Percentiles rank a stretch among this genome's conserved stretches.
phyloP scores from a whole-genome alignment of 1,140 invertebrate genomes.

The Eupeodes corollae region DNA sequence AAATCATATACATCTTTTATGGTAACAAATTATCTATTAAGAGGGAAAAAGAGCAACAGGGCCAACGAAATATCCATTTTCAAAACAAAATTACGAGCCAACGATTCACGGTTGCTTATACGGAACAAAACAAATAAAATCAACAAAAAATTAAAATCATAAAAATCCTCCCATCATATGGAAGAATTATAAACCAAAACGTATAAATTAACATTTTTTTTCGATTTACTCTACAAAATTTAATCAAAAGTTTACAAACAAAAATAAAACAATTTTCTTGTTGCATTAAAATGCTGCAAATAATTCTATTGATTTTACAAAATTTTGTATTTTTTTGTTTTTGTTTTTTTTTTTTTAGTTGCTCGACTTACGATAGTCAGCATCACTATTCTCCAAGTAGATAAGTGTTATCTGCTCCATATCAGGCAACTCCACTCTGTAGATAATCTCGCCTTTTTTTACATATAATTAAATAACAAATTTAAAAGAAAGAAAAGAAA shows the following conservation, averaged over 20 bases:
- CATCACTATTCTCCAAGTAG: conserved; percentile 69
- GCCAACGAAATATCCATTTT: no score
- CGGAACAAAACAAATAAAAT: no score
- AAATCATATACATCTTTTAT: no score
- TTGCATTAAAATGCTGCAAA: conserved; percentile 45
- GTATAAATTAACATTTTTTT: no score
- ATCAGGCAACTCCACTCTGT: conserved; percentile 77
- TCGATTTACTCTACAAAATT: background rate
- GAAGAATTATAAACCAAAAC: no score
- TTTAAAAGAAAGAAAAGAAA: background rate
- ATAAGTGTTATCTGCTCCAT: conserved; percentile 81
- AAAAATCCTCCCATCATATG: no score
- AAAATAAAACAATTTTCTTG: background rate
- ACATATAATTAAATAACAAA: background rate
- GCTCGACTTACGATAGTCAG: conserved; percentile 55
- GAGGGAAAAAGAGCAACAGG: no score
- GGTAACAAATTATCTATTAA: no score
- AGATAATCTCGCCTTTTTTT: conserved; percentile 66
- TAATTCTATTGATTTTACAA: conserved; percentile 1
- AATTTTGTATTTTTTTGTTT: background rate
- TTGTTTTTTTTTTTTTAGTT: conserved; percentile 32
- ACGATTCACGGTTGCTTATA: no score
- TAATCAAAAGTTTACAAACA: background rate
- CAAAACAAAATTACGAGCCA: no score
- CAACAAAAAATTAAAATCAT: no score